Evolutionary conservation across 2,113 vertebrate genomes (phyloP), one percentile per base, ranked within the genome.

Genomic region (Bucco capensis): DNA sequence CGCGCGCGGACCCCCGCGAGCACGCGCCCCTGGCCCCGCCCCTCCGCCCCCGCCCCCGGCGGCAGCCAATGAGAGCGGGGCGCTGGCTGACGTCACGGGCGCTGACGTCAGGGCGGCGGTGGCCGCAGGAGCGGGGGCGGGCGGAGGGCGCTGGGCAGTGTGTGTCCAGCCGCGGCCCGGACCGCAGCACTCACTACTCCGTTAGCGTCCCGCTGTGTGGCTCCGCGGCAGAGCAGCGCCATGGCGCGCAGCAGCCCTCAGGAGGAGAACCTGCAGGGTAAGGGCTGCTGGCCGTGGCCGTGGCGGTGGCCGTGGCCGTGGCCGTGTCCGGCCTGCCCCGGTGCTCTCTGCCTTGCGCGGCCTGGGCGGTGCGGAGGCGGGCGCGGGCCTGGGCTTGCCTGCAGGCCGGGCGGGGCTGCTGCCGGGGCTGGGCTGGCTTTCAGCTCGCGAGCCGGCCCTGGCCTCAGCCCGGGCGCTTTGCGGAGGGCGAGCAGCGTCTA

Each of bases 191-290:
- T 42, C 17, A 28, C 16, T 27, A 16, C 27, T 53, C 31, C 30
- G 6, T 15, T 8, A 24, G 16, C 18, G 30, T 27, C 31, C 3
- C 19, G 11, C 2, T 7, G 53, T 13, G 38, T 28, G 6, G 28
- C 18, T 50, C 51, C 30, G 62, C 64, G 25, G 57, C 65, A 30
- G 56, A 6, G n/a, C 3, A 31, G 38, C 17, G 14, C 3, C 74
- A 88, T 92, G 90, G 90, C 87, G 79, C 90, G 93, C 24, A 64
- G 33, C 37, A 77, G 87, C 90, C 62, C 87, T 16, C 93, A 89
- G 37, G 98, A 98, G n/a, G 97, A 97, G 86, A 97, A 97, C 88
- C 42, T 98, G 66, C 98, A 98, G 92, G 97, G 98, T 98, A 94
- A 95, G 95, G 38, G 57, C 37, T 9, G 56, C 40, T 42, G 40